Percentiles rank a stretch among this genome's conserved stretches.
phyloP scores from a whole-genome alignment of 2,113 vertebrate genomes.

The Perognathus longimembris region DNA sequence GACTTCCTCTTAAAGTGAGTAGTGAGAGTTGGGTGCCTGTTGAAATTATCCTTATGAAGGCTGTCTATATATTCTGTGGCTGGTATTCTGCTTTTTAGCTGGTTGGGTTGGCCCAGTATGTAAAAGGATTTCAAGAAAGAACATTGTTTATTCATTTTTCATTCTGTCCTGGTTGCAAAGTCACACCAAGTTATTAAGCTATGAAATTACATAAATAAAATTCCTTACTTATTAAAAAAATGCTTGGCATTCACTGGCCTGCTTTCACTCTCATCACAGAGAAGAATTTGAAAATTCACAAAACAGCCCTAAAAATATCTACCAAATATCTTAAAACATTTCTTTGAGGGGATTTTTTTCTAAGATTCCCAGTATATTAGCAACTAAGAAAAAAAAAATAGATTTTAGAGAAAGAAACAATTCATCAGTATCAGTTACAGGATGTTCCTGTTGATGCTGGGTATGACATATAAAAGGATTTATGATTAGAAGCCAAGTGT shows the following conservation, averaged over 20 bases:
- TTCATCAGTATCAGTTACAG: background rate
- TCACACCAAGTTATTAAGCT: constrained; percentile 46
- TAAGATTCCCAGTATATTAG: background rate
- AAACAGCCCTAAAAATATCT: background rate
- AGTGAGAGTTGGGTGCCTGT: accelerated
- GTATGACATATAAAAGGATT: background rate
- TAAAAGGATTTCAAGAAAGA: constrained; percentile 30
- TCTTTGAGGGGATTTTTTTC: constrained; percentile 13
- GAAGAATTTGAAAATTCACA: constrained; percentile 26
- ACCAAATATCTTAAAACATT: background rate
- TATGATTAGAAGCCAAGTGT: background rate
- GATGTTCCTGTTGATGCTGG: background rate
- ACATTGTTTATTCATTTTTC: constrained; percentile 48
- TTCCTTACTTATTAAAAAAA: constrained; percentile 59
- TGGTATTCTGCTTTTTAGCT: background rate
- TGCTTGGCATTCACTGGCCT: constrained; percentile 17
- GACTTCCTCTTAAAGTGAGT: background rate
- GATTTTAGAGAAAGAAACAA: constrained; percentile 13
- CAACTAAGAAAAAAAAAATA: background rate
- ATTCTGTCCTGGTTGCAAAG: constrained; percentile 42
- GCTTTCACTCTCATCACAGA: constrained; percentile 22
- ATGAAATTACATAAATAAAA: constrained; percentile 59
- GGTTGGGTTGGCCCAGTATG: background rate
- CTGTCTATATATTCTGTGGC: background rate
- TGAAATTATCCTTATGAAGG: background rate